These are phyloP conservation scores for Triplophysa yarkandensis DNA, from an alignment of 2,797 vertebrate genomes.

Conservation along the genomic window DNA sequence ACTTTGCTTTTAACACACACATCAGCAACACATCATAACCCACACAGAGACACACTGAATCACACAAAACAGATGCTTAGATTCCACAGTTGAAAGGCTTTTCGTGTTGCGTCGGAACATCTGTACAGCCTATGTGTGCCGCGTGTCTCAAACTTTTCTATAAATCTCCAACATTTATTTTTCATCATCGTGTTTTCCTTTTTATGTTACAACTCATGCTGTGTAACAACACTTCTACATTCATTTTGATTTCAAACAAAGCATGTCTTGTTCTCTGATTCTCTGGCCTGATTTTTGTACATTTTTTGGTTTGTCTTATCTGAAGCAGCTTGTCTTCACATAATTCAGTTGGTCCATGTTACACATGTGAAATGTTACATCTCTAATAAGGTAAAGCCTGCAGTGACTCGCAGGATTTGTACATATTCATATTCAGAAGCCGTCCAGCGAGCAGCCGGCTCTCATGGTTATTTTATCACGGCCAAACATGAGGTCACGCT, in stretches of 20 bases:
- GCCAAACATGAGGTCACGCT: slow-evolving; percentile 35
- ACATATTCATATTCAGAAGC: slow-evolving; percentile 19
- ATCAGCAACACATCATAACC: slow-evolving; percentile 16
- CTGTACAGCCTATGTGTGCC: not conserved
- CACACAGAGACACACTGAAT: slow-evolving; percentile 2
- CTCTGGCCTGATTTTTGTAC: not conserved
- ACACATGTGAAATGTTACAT: not conserved
- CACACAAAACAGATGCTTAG: slow-evolving; percentile 12
- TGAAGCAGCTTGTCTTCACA: not conserved
- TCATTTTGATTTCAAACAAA: not conserved
- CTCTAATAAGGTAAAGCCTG: not conserved
- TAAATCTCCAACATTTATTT: not conserved
- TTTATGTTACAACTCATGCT: not conserved
- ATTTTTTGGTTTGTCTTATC: not conserved
- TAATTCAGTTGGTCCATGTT: not conserved
- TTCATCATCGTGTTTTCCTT: not conserved
- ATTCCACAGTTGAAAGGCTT: slow-evolving; percentile 1
- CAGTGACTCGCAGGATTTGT: not conserved
- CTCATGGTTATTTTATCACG: slow-evolving; percentile 32
- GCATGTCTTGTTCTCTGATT: not conserved
- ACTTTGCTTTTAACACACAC: not conserved
- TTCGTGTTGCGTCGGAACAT: not conserved
- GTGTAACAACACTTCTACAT: not conserved
- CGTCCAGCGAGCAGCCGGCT: slow-evolving; percentile 1
- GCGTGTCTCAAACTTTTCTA: not conserved